A percentile compares a stretch with the other conserved stretches of the same genome.
Conservation (phyloP, 2,797 vertebrate genomes). For the Apodemus agrarius region DNA sequence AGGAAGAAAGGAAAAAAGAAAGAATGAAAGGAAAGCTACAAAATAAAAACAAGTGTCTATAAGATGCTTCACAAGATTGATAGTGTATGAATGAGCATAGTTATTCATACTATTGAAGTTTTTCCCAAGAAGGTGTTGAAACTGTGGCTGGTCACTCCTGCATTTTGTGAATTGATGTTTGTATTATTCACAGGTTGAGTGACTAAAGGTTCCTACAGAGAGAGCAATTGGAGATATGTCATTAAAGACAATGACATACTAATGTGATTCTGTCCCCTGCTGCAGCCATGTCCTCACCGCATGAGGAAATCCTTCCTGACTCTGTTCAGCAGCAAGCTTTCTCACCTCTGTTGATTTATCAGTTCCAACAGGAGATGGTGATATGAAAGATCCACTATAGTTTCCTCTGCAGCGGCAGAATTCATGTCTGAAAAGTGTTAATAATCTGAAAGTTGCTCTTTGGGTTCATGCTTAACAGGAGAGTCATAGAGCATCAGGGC, state of each 20-base stretch:
- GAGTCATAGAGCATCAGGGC: slow-evolving; percentile 8
- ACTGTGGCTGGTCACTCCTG: not conserved
- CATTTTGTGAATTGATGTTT: not conserved
- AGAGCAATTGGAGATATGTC: not conserved
- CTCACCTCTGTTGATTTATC: not conserved
- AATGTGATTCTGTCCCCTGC: slow-evolving; percentile 29
- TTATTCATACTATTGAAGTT: not conserved
- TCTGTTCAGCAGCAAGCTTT: slow-evolving; percentile 1
- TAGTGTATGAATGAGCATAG: not conserved
- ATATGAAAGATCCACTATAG: not conserved
- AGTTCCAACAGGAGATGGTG: not conserved
- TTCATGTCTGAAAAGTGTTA: not conserved
- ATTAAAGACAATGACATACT: not conserved
- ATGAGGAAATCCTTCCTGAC: not conserved
- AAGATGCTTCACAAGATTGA: not conserved
- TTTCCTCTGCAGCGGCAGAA: not conserved
- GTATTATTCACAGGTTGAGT: not conserved
- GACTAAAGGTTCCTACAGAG: not conserved
- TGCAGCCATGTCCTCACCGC: not conserved
- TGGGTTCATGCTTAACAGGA: slow-evolving; percentile 2
- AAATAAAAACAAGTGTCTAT: not conserved
- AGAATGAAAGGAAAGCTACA: no score
- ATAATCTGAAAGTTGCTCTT: not conserved
- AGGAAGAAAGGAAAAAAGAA: no score
- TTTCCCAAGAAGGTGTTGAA: not conserved